phyloP scores from a whole-genome alignment of 2,888 invertebrate genomes.

The Altica lythri region DNA sequence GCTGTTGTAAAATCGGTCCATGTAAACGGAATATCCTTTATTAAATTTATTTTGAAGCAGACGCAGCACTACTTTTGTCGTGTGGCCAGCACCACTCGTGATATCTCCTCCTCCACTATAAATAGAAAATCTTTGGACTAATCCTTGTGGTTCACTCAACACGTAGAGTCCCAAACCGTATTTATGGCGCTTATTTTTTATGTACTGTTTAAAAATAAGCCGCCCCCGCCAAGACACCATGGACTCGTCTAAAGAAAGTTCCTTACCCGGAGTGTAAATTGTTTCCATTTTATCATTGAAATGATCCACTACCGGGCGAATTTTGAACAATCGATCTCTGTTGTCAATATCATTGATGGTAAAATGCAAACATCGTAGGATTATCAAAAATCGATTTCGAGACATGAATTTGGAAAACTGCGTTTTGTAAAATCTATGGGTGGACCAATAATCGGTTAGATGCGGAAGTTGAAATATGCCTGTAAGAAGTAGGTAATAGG shows the following conservation, averaged over 20 bases:
- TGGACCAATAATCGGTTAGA: too few species aligned
- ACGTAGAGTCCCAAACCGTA: background rate
- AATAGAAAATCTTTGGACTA: slow-evolving; percentile 1
- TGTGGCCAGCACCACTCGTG: background rate
- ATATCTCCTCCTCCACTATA: background rate
- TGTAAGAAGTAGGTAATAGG: background rate
- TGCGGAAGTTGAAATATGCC: background rate
- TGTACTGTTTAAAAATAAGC: background rate
- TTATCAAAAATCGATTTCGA: background rate
- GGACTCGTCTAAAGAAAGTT: background rate
- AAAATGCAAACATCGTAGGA: background rate
- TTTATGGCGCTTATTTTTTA: too few species aligned
- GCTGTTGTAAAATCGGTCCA: background rate
- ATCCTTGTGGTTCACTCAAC: background rate
- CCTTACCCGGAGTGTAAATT: background rate
- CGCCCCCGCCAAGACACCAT: too few species aligned
- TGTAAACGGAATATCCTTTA: background rate
- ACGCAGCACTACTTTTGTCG: background rate
- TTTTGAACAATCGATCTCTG: background rate
- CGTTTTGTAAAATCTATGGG: too few species aligned
- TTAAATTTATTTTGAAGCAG: background rate
- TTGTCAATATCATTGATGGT: background rate
- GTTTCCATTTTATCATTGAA: background rate
- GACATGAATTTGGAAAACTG: too few species aligned
- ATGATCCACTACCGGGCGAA: background rate